Conservation (phyloP, 2,888 invertebrate species). For the Dioctria linearis region DNA sequence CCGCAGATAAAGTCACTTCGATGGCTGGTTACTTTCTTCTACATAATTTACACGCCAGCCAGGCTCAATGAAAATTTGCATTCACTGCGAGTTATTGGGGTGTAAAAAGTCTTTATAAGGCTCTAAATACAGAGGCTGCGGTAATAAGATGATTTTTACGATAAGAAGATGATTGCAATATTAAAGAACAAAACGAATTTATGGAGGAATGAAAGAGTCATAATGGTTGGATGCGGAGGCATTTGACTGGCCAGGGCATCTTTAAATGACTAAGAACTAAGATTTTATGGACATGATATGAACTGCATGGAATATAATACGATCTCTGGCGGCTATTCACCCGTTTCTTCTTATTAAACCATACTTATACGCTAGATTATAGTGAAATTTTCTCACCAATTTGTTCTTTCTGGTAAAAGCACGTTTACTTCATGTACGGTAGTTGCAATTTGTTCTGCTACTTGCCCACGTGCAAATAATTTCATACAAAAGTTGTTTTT, state of each 20-base stretch:
- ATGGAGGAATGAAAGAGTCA: constrained; percentile 29
- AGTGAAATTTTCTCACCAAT: constrained; percentile 34
- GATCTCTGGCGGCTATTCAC: constrained; percentile 25
- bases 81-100: constrained; percentile 45
- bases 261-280: constrained; percentile 16
- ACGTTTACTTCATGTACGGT: constrained; percentile 3
- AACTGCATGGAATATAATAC: constrained; percentile 40
- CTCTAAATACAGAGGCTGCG: constrained; percentile 48
- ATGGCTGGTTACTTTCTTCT: constrained; percentile 47
- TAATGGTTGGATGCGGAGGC: constrained; percentile 30
- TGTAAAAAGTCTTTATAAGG: constrained; percentile 52
- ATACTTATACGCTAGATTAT: constrained; percentile 16
- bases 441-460: constrained; percentile 25
- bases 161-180: constrained; percentile 51
- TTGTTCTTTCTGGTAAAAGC: neutral
- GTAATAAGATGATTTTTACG: constrained; percentile 50
- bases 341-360: constrained; percentile 34
- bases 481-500: constrained; percentile 4
- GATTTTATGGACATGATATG: constrained; percentile 49
- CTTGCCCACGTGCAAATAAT: neutral
- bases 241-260: constrained; percentile 34
- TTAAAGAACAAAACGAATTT: constrained; percentile 31
- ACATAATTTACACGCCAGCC: constrained; percentile 41
- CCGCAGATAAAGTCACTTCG: constrained; percentile 32
- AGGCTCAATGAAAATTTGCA: constrained; percentile 35